These are phyloP conservation scores for Hassar affinis DNA, from an alignment of 2,113 vertebrate species.

Conservation along the genomic window DNA sequence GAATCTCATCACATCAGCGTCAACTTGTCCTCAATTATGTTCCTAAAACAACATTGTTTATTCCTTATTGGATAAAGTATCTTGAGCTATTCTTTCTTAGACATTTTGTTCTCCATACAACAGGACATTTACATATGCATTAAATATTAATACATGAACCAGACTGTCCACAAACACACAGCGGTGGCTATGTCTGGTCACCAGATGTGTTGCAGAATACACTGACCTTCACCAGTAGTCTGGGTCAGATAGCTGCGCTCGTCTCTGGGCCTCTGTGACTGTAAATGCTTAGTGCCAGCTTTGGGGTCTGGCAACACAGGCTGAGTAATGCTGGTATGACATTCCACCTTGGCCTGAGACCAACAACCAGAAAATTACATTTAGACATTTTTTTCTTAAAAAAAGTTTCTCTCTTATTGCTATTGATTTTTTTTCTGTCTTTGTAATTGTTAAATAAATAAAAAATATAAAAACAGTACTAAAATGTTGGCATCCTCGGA, in stretches of 20 bases:
- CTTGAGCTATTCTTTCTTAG: not conserved
- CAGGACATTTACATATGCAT: not conserved
- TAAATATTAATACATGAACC: not conserved
- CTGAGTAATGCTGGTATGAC: slow-evolving; percentile 18
- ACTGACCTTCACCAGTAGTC: slow-evolving; percentile 40
- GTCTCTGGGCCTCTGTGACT: slow-evolving; percentile 16
- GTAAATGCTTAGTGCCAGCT: slow-evolving; percentile 4
- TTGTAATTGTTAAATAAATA: not conserved
- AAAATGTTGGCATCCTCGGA: slow-evolving; percentile 35
- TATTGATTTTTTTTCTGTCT: slow-evolving; percentile 31
- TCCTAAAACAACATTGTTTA: not conserved
- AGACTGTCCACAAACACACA: slow-evolving; percentile 21
- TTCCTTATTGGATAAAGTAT: not conserved
- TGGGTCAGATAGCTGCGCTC: slow-evolving; percentile 20
- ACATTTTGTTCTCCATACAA: not conserved
- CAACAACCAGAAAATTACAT: not conserved
- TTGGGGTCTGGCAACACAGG: slow-evolving; percentile 23
- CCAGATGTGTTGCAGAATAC: slow-evolving; percentile 6
- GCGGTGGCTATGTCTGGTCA: not conserved
- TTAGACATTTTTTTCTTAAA: slow-evolving; percentile 13
- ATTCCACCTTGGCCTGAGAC: slow-evolving; percentile 28
- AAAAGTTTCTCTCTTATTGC: not conserved
- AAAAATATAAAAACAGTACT: not conserved
- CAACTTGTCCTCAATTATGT: not conserved
- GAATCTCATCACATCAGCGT: not conserved